Evolutionary conservation across 1,140 invertebrate genomes (phyloP), one percentile per base, ranked within the genome.

Genomic region (Holcopasites calliopsidis): DNA sequence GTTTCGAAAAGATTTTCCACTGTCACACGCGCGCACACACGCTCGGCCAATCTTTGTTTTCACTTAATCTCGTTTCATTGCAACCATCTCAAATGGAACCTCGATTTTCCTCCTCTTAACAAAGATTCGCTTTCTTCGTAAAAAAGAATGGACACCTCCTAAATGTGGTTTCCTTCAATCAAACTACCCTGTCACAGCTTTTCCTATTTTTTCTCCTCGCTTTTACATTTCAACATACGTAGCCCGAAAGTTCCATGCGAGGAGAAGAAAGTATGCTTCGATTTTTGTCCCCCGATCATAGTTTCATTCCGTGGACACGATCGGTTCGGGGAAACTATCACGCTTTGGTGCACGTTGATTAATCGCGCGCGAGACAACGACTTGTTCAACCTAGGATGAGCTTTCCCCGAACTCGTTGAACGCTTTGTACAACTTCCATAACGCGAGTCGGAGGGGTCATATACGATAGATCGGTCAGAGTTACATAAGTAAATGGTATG

Each of bases 341-440:
- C 62, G 80, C 78, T 68, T 77, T 73, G 68, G 7, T 69, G 79
- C 61, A 35, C 60, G 60, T 70, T 61, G 62, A 76, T 79, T 69
- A 76, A 79, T 80, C 79, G 68, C 71, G 55, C 58, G 57, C 49
- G 44, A 65, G 8, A 60, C 76, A 77, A 77, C 57, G 35, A 52
- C 26, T 47, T 55, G 50, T 64, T 40, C 23, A 50, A 60, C 81
- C 61, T 77, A 76, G 79, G 52, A 64, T 77, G 55, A 76, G 58
- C 74, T 70, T 66, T 66, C 80, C 80, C 81, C 81, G 80, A 81
- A 80, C 80, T 77, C 73, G 49, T 73, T 82, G 60, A 47, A 31
- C 60, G 18, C 26, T 10, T 13, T 10, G 6, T n/a, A 31, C 60
- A 47, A 64, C 54, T 33, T 28, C 31, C 52, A 8, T 2, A n/a